phyloP scores from a whole-genome alignment of 2,113 vertebrate genomes.

The Takifugu flavidus region DNA sequence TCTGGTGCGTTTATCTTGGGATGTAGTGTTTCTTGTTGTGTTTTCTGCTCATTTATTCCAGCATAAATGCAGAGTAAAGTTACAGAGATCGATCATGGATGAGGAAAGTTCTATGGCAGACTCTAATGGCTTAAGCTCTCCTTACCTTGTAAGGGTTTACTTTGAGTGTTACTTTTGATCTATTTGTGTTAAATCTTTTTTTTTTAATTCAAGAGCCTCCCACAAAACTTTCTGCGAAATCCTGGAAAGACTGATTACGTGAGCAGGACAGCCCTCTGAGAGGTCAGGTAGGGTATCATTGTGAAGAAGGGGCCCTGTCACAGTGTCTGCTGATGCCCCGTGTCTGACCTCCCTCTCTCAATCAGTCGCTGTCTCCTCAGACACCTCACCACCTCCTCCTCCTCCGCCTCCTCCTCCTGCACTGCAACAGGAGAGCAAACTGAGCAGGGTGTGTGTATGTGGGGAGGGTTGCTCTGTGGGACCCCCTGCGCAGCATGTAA shows the following conservation, averaged over 20 bases:
- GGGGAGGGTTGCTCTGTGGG: slow-evolving; percentile 28
- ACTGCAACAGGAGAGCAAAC: slow-evolving; percentile 53
- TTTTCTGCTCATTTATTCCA: too few relatives aligned
- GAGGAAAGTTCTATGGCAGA: too few relatives aligned
- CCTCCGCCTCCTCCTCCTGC: slow-evolving; percentile 38
- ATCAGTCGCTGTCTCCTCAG: slow-evolving; percentile 72
- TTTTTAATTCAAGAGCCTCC: not conserved
- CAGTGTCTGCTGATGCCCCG: slow-evolving; percentile 64
- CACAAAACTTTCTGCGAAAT: too few relatives aligned
- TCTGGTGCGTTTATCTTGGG: too few relatives aligned
- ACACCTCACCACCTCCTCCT: slow-evolving; percentile 56
- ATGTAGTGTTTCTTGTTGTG: too few relatives aligned
- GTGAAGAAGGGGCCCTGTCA: slow-evolving; percentile 42
- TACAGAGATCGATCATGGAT: too few relatives aligned
- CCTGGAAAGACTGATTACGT: too few relatives aligned
- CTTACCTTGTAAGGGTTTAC: too few relatives aligned
- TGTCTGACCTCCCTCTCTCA: slow-evolving; percentile 67
- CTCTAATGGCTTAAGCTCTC: too few relatives aligned
- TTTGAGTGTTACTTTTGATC: too few relatives aligned
- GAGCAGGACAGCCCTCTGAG: not conserved
- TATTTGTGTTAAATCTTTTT: not conserved
- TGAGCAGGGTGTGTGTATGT: not conserved
- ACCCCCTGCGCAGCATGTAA: slow-evolving; percentile 59
- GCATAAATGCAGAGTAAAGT: too few relatives aligned
- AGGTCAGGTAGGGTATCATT: slow-evolving; percentile 45